A percentile compares a stretch with the other conserved stretches of the same genome.
Conservation (phyloP, 2,113 vertebrate species). For the Tychaedon coryphoeus region DNA sequence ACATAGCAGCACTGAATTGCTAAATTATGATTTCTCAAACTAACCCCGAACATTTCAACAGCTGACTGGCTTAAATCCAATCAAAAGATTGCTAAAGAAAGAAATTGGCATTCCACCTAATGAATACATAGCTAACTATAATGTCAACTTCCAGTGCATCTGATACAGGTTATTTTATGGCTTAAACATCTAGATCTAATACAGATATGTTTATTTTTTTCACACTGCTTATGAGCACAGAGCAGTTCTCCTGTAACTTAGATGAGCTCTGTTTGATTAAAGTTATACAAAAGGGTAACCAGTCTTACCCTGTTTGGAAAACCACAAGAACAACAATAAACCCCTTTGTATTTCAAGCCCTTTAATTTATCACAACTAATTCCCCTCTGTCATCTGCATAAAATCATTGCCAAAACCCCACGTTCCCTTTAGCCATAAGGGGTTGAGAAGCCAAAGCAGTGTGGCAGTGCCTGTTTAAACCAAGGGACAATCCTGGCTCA, state of each 20-base stretch:
- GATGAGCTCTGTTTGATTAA: not conserved
- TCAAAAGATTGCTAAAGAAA: not conserved
- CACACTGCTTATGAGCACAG: not conserved
- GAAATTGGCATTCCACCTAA: not conserved
- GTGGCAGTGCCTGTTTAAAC: not conserved
- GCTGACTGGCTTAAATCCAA: not conserved
- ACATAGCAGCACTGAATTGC: not conserved
- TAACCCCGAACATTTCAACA: not conserved
- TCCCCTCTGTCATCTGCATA: not conserved
- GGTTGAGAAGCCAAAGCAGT: not conserved
- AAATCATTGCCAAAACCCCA: not conserved
- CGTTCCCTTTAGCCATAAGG: not conserved
- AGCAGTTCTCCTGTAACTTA: not conserved
- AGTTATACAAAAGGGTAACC: not conserved
- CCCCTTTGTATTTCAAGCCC: not conserved
- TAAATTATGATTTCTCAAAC: not conserved
- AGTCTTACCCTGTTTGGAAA: not conserved
- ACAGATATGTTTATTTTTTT: not conserved
- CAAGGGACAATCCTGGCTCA: not conserved
- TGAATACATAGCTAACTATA: not conserved
- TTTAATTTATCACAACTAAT: not conserved
- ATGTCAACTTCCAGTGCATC: not conserved
- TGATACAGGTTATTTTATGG: not conserved
- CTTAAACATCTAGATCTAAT: not conserved
- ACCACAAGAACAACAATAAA: not conserved